These are phyloP conservation scores for Rattus rattus DNA, from an alignment of 2,113 vertebrate species.

Conservation along the genomic window DNA sequence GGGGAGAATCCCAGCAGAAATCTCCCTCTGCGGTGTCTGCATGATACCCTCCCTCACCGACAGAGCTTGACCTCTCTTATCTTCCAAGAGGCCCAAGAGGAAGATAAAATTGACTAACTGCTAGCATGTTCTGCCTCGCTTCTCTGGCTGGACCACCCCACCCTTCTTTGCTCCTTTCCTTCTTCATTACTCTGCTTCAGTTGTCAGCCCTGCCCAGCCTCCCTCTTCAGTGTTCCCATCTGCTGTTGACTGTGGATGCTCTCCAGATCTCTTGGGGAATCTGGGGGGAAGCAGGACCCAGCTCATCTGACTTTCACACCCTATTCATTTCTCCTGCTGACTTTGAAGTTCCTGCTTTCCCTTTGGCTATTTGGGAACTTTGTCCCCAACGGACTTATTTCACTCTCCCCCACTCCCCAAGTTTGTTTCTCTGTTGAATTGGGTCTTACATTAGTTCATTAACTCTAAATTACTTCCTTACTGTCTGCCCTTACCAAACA, in stretches of 20 bases:
- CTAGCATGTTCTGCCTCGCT: neutral
- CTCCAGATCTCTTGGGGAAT: neutral
- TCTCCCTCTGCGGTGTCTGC: neutral
- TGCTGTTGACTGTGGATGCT: neutral
- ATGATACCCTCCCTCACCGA: neutral
- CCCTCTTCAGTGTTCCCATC: neutral
- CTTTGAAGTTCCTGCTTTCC: neutral
- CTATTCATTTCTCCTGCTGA: neutral
- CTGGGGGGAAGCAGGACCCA: neutral
- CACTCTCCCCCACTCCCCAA: neutral
- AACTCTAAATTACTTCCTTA: conserved; percentile 1
- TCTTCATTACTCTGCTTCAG: neutral
- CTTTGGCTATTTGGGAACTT: neutral
- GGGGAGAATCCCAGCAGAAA: neutral
- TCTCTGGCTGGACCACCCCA: neutral
- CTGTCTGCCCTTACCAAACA: neutral
- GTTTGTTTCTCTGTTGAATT: neutral
- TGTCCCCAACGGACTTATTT: neutral
- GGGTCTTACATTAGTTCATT: neutral
- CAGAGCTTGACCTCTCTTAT: neutral
- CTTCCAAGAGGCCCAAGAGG: neutral
- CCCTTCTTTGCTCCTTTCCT: neutral
- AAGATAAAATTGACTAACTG: neutral
- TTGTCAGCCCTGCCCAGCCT: neutral
- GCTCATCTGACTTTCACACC: neutral